Evolutionary conservation across 1,140 invertebrate genomes (phyloP), one percentile per base, ranked within the genome.

Genomic region (Drosophila tsacasi): DNA sequence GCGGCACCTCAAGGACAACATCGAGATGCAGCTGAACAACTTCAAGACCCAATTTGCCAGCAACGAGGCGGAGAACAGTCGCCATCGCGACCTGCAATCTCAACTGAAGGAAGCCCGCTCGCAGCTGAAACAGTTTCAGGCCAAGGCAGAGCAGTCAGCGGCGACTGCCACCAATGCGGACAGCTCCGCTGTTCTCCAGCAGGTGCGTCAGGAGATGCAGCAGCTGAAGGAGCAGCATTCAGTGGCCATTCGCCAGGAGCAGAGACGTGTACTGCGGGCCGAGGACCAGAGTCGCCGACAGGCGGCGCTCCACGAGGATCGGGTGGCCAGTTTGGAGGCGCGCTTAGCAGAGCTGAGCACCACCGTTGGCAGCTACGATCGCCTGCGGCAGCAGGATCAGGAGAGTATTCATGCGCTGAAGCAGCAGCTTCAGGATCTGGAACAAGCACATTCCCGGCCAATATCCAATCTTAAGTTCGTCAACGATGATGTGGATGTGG

Each of bases 291-390:
- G 95, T 4, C 94, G 95, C 64, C 94, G 95, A 67, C 94, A 95
- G 42, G 95, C 95, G 64, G 95, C 95, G 32, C 92, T 95, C 74
- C 95, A 97, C 84, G 97, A 97, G 93, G 95, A 96, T 44, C 94
- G 97, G 81, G 96, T 97, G 0, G 96, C 95, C 6, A 94, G 95
- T 58, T 94, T 98, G 55, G 97, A 98, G 93, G 94, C 95, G 5
- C 95, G 96, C 76, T 85, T 98, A 13, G 96, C 97, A 0, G 97
- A 98, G 91, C 93, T 98, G 10, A 97, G 97, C 0, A 95, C 95
- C 59, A 96, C 95, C 1, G 95, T 98, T 35, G 97, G 97, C 3
- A 95, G 95, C 72, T 97, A 97, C 81, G 97, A 98, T 84, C 94
- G 96, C 63, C 83, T 96, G 7, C 93, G 96, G 42, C 94, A 96